Base-by-base conservation (phyloP, 2,113 vertebrate genomes). In the Arenaria interpres region DNA sequence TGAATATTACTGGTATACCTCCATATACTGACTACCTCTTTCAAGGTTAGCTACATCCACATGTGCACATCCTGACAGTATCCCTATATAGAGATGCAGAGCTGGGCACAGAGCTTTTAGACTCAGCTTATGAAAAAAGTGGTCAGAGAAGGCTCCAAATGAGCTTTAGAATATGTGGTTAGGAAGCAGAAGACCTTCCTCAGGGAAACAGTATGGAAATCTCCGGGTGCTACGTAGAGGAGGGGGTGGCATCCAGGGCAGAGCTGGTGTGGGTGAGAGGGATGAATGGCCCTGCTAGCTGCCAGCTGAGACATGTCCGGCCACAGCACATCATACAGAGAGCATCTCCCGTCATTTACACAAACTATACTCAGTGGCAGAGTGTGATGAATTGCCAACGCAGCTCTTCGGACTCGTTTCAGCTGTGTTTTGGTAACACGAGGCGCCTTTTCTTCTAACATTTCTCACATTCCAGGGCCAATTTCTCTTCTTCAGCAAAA, bases 401-500 rank as follows among this genome's bases (percentile, higher is more conserved):
- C 2, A 3, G 74, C 62, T 54, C 93, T 71, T 83, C 10, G 0
- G 66, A 28, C n/a, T 68, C 25, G 6, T 81, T 89, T 91, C 92
- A 89, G 76, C 77, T 87, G 74, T 79, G 77, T 77, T 95, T 91
- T 88, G 50, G 84, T 91, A 88, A 89, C 59, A 57, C 2, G n/a
- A 94, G 81, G 62, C 2, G 2, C 54, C 81, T 93, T 85, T 82
- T 92, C 37, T 77, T 54, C 74, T 39, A 67, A 48, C 15, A 67
- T 83, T 94, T 76, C 89, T 94, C 74, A 85, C 41, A 73, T 66
- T 51, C 66, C 86, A 88, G 53, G 51, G 54, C 23, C 7, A 32
- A 78, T 92, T 91, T 82, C 62, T 85, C 81, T 76, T 89, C 80
- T 83, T 73, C 81, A 95, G 71, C 74, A 92, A 82, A 48, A 46